Evolutionary conservation across 2,888 invertebrate species (phyloP).

Genomic region (Pyrochroa serraticornis): DNA sequence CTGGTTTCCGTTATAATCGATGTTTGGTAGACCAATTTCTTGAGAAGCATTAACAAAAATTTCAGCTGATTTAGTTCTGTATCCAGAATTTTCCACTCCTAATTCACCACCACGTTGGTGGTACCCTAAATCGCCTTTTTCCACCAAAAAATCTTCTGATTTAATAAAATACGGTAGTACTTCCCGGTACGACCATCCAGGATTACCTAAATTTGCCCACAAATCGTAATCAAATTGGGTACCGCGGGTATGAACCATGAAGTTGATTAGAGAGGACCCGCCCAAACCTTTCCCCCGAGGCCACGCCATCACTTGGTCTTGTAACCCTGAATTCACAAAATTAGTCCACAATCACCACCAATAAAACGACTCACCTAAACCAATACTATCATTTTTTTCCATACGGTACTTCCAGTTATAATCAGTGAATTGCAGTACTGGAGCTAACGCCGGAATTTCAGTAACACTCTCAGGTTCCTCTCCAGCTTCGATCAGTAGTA

Average conservation of each 20-base stretch:
- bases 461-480: too few species aligned
- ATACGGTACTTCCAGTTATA: too few species aligned
- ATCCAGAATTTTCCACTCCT: conserved; percentile 52
- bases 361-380: too few species aligned
- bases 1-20: conserved; percentile 72
- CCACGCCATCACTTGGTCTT: conserved; percentile 54
- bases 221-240: conserved; percentile 72
- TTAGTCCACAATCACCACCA: neutral
- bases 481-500: too few species aligned
- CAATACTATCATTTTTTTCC: too few species aligned
- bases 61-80: conserved; percentile 58
- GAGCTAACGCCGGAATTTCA: too few species aligned
- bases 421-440: too few species aligned
- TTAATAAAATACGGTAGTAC: conserved; percentile 56
- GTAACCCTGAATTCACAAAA: conserved; percentile 47
- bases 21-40: conserved; percentile 68
- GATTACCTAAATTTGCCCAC: conserved; percentile 64
- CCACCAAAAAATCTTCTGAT: conserved; percentile 52
- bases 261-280: conserved; percentile 54
- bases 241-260: conserved; percentile 65
- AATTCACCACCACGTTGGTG: conserved; percentile 48
- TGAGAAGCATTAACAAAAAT: conserved; percentile 68
- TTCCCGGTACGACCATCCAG: conserved; percentile 60
- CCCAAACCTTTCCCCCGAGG: conserved; percentile 65
- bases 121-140: conserved; percentile 46